These are phyloP conservation scores for Platichthys stellatus DNA, from an alignment of 2,113 vertebrate species.

Conservation along the genomic window DNA sequence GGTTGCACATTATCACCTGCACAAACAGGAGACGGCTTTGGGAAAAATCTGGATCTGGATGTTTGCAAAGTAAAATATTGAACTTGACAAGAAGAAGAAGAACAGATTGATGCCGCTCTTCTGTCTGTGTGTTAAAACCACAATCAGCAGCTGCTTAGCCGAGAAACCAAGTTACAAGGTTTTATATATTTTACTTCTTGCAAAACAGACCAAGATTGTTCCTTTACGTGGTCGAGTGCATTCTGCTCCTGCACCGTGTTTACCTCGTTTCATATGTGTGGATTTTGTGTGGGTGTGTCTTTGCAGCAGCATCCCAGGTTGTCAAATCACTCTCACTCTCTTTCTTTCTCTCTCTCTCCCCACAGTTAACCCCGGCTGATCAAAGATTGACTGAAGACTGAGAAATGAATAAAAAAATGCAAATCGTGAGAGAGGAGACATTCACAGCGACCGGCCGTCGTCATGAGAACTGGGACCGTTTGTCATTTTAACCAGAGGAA, in stretches of 20 bases:
- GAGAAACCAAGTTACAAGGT: no score
- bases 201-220: neutral
- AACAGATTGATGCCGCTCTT: no score
- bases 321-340: constrained; percentile 41
- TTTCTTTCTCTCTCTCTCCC: constrained; percentile 32
- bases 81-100: no score
- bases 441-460: constrained; percentile 27
- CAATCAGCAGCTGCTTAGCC: no score
- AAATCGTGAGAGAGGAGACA: constrained; percentile 26
- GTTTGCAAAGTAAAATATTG: no score
- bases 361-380: constrained; percentile 77
- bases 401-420: neutral
- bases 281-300: constrained; percentile 64
- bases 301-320: constrained; percentile 53
- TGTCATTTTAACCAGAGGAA: constrained; percentile 33
- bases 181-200: constrained; percentile 7
- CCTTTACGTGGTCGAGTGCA: neutral
- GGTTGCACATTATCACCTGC: no score
- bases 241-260: constrained; percentile 37
- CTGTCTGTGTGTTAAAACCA: no score
- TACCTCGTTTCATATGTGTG: constrained; percentile 54
- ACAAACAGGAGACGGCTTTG: no score
- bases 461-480: constrained; percentile 58
- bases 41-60: no score
- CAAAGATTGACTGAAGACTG: constrained; percentile 32